phyloP scores from a whole-genome alignment of 2,797 vertebrate genomes.

The Bovichtus variegatus region DNA sequence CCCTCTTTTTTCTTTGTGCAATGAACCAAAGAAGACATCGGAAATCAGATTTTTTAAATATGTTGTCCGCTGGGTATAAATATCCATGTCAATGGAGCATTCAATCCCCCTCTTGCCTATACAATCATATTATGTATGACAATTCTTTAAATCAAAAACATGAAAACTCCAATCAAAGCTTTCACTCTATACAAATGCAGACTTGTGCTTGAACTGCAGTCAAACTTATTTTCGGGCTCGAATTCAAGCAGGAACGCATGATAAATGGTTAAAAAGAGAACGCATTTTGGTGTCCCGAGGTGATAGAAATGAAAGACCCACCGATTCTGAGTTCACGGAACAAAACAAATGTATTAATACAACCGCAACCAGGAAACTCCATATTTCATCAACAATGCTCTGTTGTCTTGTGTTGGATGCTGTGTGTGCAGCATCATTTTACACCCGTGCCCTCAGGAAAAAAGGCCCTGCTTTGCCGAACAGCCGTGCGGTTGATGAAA shows the following conservation, averaged over 20 bases:
- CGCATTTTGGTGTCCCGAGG: neutral
- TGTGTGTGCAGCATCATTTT: conserved; percentile 34
- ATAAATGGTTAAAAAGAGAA: conserved; percentile 8
- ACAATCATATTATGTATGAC: conserved; percentile 10
- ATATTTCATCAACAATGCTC: conserved; percentile 29
- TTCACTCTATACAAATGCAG: neutral
- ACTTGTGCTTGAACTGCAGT: neutral
- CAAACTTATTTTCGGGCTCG: neutral
- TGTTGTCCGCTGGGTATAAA: conserved; percentile 16
- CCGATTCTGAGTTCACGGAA: neutral
- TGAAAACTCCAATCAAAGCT: neutral
- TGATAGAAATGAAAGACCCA: conserved; percentile 13
- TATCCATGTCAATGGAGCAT: conserved; percentile 8
- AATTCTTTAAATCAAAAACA: conserved; percentile 1
- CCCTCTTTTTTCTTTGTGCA: conserved; percentile 51
- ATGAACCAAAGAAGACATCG: conserved; percentile 40
- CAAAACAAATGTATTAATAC: conserved; percentile 21
- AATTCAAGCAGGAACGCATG: neutral
- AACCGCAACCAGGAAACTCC: conserved; percentile 11
- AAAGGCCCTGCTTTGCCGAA: conserved; percentile 48
- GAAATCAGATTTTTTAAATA: conserved; percentile 44
- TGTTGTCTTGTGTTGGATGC: conserved; percentile 29
- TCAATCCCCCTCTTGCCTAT: neutral
- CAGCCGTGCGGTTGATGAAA: conserved; percentile 70
- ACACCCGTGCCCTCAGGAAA: conserved; percentile 36